Evolutionary conservation across 23 tunicate genomes (phyloP), one percentile per base, ranked within the genome.

Genomic region (Ciona savignyi): DNA sequence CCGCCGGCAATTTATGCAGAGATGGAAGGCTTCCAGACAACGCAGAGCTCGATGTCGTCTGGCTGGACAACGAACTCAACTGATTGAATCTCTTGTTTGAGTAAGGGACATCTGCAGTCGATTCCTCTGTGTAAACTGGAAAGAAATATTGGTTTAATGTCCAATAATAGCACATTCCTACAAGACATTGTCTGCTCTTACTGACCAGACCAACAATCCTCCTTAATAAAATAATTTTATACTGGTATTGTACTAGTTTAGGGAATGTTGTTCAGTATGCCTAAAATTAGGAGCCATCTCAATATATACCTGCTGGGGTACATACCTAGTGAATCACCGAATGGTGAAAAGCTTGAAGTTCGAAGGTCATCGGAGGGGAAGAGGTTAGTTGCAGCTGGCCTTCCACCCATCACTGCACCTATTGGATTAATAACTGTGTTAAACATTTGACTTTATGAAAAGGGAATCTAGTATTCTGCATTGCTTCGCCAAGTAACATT

Each of bases 261-360:
- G 56, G 56, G 56, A 15, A 15, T 42, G 56, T n/a, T n/a, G n/a
- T n/a, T n/a, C n/a, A n/a, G n/a, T n/a, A n/a, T n/a, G n/a, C n/a
- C n/a, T n/a, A n/a, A n/a, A n/a, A n/a, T n/a, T n/a, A n/a, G n/a
- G n/a, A n/a, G n/a, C n/a, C n/a, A n/a, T n/a, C n/a, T n/a, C n/a
- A 42, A 42, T 42, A 42, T 42, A 42, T 42, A 6, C 11, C 11
- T 42, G 56, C 11, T 9, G 56, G 56, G 56, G 56, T 42, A 6
- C 11, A 6, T 42, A 42, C 56, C 56, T 42, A 42, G 15, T 9
- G 56, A 42, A 6, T 80, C 84, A 21, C 70, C 77, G 70, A 42
- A 80, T 30, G 84, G 84, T 4, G 84, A 71, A 33, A 70, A 80
- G 27, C 32, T 80, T 32, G 48, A 23, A 29, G 42, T 70, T 24